These are phyloP conservation scores for Meiosimyza decipiens DNA, from an alignment of 2,888 invertebrate genomes.

Conservation along the genomic window DNA sequence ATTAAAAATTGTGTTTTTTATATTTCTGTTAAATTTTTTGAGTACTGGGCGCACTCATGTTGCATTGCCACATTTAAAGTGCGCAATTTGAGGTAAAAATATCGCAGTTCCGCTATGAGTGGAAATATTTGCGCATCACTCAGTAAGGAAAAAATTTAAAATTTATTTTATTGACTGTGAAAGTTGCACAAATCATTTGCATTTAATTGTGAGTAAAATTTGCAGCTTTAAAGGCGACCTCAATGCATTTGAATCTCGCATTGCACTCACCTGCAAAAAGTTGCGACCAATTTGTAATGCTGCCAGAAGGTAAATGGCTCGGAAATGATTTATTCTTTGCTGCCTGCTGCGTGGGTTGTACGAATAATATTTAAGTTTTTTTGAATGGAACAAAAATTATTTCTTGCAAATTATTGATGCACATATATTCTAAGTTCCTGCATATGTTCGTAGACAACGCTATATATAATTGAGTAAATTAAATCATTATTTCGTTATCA, in stretches of 20 bases:
- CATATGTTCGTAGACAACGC: too few species aligned
- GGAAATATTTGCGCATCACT: too few species aligned
- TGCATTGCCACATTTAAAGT: neutral
- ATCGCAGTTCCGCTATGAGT: too few species aligned
- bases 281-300: constrained; percentile 46
- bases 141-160: too few species aligned
- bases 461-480: too few species aligned
- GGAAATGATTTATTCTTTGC: constrained; percentile 46
- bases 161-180: too few species aligned
- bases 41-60: too few species aligned
- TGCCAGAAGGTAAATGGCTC: constrained; percentile 39
- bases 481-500: too few species aligned
- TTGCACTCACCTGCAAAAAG: constrained; percentile 50
- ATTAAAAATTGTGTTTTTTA: constrained; percentile 1
- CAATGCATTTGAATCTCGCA: constrained; percentile 44
- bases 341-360: neutral
- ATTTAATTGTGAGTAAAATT: constrained; percentile 33
- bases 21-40: neutral
- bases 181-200: constrained; percentile 29
- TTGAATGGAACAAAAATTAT: too few species aligned
- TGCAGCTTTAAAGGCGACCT: constrained; percentile 39
- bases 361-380: too few species aligned
- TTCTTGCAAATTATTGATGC: too few species aligned
- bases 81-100: neutral
- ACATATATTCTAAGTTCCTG: too few species aligned